phyloP scores from a whole-genome alignment of 1,140 invertebrate species.

The Lepidurus arcticus region DNA sequence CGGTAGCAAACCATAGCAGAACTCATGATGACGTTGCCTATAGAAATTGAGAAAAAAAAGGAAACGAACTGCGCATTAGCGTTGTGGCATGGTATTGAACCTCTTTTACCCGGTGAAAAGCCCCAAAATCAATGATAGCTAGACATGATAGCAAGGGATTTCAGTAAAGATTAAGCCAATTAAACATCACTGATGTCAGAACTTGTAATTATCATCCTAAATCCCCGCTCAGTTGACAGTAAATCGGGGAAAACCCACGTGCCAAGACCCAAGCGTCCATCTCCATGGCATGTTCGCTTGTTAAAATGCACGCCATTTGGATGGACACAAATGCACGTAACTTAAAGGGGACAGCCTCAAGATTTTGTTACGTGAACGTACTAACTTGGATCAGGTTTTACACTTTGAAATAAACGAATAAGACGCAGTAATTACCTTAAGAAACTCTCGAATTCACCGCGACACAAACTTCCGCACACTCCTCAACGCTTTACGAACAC shows the following conservation, averaged over 20 bases:
- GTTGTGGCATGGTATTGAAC: not conserved
- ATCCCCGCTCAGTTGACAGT: not conserved
- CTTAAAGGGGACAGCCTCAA: too few species aligned
- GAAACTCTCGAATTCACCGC: not conserved
- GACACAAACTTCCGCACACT: constrained; percentile 21
- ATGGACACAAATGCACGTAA: too few species aligned
- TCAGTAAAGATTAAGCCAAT: constrained; percentile 13
- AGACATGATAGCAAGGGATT: not conserved
- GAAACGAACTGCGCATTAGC: not conserved
- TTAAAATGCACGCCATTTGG: too few species aligned
- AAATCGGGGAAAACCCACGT: not conserved
- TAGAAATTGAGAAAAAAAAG: not conserved
- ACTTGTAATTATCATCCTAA: not conserved
- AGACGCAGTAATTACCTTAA: not conserved
- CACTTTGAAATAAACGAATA: not conserved
- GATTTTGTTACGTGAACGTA: too few species aligned
- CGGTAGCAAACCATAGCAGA: constrained; percentile 66
- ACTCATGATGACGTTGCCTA: not conserved
- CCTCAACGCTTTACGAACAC: not conserved
- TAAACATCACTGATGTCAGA: not conserved
- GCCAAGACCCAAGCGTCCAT: not conserved
- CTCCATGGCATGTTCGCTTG: too few species aligned
- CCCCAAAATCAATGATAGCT: not conserved
- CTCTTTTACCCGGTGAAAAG: not conserved
- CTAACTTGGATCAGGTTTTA: not conserved